phyloP scores from a whole-genome alignment of 2,888 invertebrate genomes.

The Pseudococcus jackbeardsleyi region DNA sequence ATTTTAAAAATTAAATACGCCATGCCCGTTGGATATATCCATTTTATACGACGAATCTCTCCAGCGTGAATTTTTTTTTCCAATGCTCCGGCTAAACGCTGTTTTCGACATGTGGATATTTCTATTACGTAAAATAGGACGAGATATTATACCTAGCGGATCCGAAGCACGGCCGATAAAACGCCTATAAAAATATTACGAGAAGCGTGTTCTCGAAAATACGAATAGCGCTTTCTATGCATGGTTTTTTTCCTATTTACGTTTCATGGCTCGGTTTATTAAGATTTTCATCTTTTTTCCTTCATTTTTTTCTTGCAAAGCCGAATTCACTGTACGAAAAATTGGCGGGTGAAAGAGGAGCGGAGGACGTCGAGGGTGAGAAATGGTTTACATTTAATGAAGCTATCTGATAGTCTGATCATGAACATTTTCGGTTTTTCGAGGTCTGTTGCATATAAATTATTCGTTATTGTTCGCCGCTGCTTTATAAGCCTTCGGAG shows the following conservation, averaged over 20 bases:
- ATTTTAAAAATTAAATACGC: conserved; percentile 31
- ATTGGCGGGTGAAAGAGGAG: too few relatives aligned
- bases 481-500: neutral
- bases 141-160: neutral
- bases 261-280: neutral
- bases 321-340: neutral
- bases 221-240: neutral
- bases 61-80: neutral
- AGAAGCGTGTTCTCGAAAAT: neutral
- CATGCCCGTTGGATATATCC: neutral
- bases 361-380: neutral
- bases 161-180: neutral
- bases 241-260: neutral
- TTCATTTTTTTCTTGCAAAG: neutral
- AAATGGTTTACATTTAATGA: neutral
- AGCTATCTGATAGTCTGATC: neutral
- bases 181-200: conserved; percentile 11
- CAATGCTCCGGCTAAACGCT: neutral
- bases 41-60: conserved; percentile 15
- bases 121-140: neutral
- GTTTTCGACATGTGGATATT: conserved; percentile 34
- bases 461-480: neutral
- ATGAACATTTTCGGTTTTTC: neutral
- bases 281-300: neutral
- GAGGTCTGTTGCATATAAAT: neutral